Base-by-base conservation (phyloP, 37 sponge, comb jelly and placozoan genomes). In the Halisarca cf. caerulea region DNA sequence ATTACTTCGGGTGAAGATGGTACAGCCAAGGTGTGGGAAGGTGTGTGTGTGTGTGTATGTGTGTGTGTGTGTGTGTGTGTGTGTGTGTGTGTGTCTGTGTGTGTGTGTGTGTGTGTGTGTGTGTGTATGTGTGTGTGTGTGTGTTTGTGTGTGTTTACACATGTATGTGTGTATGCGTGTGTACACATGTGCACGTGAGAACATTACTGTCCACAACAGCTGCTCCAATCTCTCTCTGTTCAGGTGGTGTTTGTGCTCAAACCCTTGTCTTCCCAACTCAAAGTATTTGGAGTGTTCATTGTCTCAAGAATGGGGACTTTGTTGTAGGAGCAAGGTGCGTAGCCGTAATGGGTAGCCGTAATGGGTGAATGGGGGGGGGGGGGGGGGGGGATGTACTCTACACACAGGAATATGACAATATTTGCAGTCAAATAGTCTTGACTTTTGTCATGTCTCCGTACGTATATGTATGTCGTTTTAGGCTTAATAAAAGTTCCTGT, bases 1-100 rank as follows among this genome's bases (percentile, higher is more conserved):
- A 83, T 88, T 14, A 90, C 94, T 7, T 68, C 91, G 80, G 94
- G 94, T 21, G 94, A 94, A 37, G 94, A 94, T 70, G 57, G 89
- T 17, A 80, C 89, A 15, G 35, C 90, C n/a, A 82, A 91, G 82
- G 77, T 94, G 21, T 94, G 94, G 94, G 84, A 82, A 88, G 89
- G 94, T 90, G 41, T 28, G 82, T 59, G 23, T 81, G 64, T 81
- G 66, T 81, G 20, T 64, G 59, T 45, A 11, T 79, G 80, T 79
- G 35, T 45, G 58, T 3, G 1, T 2, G 59, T n/a, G 39, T 80
- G 81, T 80, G 69, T 30, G 4, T n/a, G 30, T 68, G 69, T 68
- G 69, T 68, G 69, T 68, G n/a, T n/a, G n/a, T n/a, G n/a, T n/a
- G n/a, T n/a, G n/a, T n/a, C n/a, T n/a, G n/a, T n/a, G 30, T 68